Conservation (phyloP, 1,140 invertebrate genomes). For the Ceratitis capitata region DNA sequence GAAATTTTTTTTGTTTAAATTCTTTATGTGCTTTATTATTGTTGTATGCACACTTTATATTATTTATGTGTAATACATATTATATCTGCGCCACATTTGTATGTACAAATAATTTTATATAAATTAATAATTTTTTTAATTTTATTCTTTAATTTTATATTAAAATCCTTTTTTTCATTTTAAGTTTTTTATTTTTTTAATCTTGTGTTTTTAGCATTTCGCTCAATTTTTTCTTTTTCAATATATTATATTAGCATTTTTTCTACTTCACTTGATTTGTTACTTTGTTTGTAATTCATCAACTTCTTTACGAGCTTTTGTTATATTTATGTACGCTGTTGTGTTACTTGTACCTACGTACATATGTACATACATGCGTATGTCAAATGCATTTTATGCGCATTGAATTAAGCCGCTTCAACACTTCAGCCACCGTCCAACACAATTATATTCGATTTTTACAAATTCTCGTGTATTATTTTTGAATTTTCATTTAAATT, state of each 20-base stretch:
- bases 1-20: no score
- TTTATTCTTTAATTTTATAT: no score
- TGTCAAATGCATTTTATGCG: slow-evolving; percentile 5
- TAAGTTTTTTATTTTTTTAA: background rate
- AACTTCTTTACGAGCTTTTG: slow-evolving; percentile 5
- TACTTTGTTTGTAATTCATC: slow-evolving; percentile 8
- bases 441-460: background rate
- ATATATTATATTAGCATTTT: no score
- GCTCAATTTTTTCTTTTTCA: no score
- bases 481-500: slow-evolving; percentile 21
- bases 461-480: background rate
- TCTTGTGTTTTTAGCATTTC: background rate
- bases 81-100: no score
- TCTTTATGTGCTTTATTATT: no score
- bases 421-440: background rate
- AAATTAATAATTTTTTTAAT: no score
- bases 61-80: no score
- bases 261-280: background rate
- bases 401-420: background rate
- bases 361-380: no score
- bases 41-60: no score
- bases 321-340: no score
- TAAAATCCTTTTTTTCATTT: background rate
- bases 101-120: no score
- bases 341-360: background rate